These are phyloP conservation scores for Saguinus midas DNA, from an alignment of 2,113 vertebrate genomes.

Conservation along the genomic window DNA sequence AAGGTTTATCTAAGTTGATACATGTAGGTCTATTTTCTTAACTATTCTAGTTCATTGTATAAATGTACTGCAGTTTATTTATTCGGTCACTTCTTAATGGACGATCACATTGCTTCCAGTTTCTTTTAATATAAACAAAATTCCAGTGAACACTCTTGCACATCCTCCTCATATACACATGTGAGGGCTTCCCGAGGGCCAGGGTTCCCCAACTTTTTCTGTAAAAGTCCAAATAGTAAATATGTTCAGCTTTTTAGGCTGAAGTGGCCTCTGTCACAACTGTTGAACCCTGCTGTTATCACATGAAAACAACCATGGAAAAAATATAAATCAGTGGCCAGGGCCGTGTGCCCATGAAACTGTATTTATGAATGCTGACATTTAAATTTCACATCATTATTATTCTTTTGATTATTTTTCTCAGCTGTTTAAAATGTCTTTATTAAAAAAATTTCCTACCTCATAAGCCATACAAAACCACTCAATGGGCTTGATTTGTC, in stretches of 20 bases:
- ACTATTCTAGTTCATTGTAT: conserved; percentile 8
- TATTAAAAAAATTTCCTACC: not conserved
- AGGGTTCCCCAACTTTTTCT: not conserved
- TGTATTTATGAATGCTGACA: not conserved
- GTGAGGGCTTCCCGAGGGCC: not conserved
- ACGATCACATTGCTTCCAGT: not conserved
- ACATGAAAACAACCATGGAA: not conserved
- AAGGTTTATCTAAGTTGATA: not conserved
- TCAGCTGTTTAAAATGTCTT: not conserved
- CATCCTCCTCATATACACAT: not conserved
- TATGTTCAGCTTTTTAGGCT: not conserved
- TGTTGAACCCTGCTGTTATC: not conserved
- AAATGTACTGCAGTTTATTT: not conserved
- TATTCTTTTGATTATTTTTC: not conserved
- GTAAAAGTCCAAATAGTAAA: not conserved
- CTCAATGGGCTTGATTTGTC: not conserved
- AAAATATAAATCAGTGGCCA: not conserved
- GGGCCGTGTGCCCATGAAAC: no score
- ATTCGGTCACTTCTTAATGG: not conserved
- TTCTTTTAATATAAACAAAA: not conserved
- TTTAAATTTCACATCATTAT: conserved; percentile 17
- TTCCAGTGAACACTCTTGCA: not conserved
- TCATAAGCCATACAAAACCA: not conserved
- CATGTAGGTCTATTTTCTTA: not conserved
- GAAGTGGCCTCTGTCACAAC: not conserved